phyloP scores from a whole-genome alignment of 2,113 vertebrate species.

The Uropsilus gracilis region DNA sequence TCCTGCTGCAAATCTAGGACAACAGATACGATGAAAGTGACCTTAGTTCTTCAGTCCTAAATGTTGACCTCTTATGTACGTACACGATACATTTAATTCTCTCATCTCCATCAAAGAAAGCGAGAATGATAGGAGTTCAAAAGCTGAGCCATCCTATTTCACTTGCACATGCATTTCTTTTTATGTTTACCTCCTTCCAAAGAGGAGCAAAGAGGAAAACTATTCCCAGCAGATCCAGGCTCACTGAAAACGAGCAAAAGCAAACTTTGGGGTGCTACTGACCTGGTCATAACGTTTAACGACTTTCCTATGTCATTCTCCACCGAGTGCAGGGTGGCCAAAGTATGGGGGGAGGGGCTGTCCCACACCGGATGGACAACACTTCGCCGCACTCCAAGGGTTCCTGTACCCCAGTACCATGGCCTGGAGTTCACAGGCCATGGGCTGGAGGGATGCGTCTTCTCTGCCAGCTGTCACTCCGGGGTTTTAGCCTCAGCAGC shows the following conservation, averaged over 20 bases:
- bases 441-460: conserved; percentile 47
- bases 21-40: not conserved
- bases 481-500: conserved; percentile 76
- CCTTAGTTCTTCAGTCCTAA: not conserved
- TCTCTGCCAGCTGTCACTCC: conserved; percentile 65
- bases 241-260: not conserved
- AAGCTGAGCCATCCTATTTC: not conserved
- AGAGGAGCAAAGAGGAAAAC: not conserved
- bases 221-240: not conserved
- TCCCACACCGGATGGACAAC: not conserved
- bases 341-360: not conserved
- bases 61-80: not conserved
- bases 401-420: not conserved
- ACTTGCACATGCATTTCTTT: not conserved
- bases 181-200: not conserved
- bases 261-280: conserved; percentile 64
- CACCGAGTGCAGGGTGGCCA: not conserved
- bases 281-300: conserved; percentile 83
- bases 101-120: not conserved
- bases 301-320: conserved; percentile 63
- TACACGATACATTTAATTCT: not conserved
- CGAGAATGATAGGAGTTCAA: not conserved
- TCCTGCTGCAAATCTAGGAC: not conserved
- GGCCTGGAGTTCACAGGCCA: not conserved
- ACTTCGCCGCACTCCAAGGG: not conserved